Conservation (phyloP, 2,113 vertebrate species). For the Pardalotus punctatus region DNA sequence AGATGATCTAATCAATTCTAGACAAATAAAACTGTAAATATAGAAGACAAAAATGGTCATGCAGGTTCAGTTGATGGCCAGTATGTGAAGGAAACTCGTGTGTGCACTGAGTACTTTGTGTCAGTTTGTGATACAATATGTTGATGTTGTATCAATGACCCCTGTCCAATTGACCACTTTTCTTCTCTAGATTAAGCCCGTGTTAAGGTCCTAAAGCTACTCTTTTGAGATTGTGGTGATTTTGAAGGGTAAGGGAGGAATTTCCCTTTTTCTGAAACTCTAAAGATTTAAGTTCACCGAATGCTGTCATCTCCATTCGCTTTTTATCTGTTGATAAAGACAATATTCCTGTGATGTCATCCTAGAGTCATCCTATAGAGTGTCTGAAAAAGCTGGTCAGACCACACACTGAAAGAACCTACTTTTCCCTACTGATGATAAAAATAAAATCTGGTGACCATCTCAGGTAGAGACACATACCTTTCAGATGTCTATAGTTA, state of each 20-base stretch:
- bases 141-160: background rate
- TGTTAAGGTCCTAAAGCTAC: background rate
- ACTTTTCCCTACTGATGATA: background rate
- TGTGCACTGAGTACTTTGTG: too few relatives aligned
- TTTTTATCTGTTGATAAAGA: background rate
- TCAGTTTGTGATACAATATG: background rate
- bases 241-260: background rate
- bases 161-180: background rate
- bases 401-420: background rate
- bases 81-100: background rate
- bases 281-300: background rate
- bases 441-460: background rate
- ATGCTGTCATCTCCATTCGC: background rate
- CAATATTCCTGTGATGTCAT: background rate
- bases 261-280: background rate
- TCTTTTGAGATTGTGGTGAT: background rate
- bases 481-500: background rate
- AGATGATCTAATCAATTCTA: background rate
- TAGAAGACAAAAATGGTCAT: background rate
- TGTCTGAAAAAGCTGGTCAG: background rate
- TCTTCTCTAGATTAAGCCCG: fast-evolving
- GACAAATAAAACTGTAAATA: background rate
- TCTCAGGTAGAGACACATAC: background rate
- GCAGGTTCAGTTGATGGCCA: background rate
- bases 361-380: background rate